phyloP scores from a whole-genome alignment of 1,140 invertebrate species.

The Orussus abietinus region DNA sequence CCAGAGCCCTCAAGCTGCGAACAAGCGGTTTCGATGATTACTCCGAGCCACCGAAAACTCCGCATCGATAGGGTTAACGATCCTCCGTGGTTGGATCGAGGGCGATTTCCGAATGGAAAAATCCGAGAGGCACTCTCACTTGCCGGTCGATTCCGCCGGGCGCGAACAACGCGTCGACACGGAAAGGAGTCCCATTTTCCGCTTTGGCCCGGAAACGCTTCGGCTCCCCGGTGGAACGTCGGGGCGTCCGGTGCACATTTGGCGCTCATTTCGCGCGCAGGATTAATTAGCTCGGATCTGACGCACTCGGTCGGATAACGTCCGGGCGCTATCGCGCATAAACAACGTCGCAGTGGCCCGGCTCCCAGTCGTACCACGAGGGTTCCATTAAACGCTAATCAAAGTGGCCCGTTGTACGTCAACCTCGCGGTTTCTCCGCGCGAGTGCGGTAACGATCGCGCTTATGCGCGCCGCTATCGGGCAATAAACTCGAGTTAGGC shows the following conservation, averaged over 20 bases:
- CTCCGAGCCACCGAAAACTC: no score
- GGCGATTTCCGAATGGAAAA: no score
- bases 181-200: no score
- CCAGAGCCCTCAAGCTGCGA: constrained; percentile 29
- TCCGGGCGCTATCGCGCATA: constrained; percentile 29
- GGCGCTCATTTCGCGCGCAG: no score
- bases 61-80: no score
- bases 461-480: constrained; percentile 24
- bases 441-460: constrained; percentile 23
- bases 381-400: constrained; percentile 46
- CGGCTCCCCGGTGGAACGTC: no score
- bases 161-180: no score
- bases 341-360: constrained; percentile 34
- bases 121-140: no score
- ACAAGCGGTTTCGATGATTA: constrained; percentile 14
- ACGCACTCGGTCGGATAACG: constrained; percentile 18
- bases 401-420: constrained; percentile 43
- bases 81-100: no score
- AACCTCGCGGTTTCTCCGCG: constrained; percentile 18
- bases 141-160: no score
- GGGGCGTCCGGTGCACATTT: no score
- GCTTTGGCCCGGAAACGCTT: no score
- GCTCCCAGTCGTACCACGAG: constrained; percentile 11
- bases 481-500: constrained; percentile 34
- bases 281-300: constrained; percentile 27